Evolutionary conservation across 2,888 invertebrate genomes (phyloP).

Genomic region (Apotomis betuletana): DNA sequence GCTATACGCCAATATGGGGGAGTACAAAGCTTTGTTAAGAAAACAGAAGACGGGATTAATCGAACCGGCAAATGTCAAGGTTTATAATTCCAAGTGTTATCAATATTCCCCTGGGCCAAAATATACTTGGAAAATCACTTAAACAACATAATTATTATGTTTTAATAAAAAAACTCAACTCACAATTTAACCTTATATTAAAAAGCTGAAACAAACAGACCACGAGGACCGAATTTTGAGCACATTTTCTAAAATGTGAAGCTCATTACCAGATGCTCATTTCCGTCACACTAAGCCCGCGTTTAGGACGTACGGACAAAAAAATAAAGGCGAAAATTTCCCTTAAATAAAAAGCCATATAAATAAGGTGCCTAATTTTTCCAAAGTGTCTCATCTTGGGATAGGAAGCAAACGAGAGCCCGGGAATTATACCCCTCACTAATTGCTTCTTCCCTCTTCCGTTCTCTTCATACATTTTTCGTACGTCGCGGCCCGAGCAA

Average conservation of each 20-base stretch:
- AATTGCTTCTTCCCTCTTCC: constrained; percentile 50
- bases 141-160: too few species aligned
- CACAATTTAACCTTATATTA: too few species aligned
- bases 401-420: constrained; percentile 52
- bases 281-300: constrained; percentile 35
- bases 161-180: too few species aligned
- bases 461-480: constrained; percentile 59
- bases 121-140: too few species aligned
- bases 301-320: constrained; percentile 28
- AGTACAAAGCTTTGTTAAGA: too few species aligned
- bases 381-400: constrained; percentile 43
- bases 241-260: constrained; percentile 29
- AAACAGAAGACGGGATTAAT: too few species aligned
- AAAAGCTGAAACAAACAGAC: background rate
- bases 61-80: too few species aligned
- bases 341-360: constrained; percentile 38
- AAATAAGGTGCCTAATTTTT: constrained; percentile 49
- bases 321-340: constrained; percentile 29
- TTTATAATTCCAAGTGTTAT: too few species aligned
- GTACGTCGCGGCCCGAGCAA: constrained; percentile 53
- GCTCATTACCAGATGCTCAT: constrained; percentile 40
- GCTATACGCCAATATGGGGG: too few species aligned
- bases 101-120: too few species aligned
- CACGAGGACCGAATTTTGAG: constrained; percentile 10
- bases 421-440: constrained; percentile 52